Base-by-base conservation (phyloP, 1,140 invertebrate genomes). In the Macrosteles quadrilineatus region DNA sequence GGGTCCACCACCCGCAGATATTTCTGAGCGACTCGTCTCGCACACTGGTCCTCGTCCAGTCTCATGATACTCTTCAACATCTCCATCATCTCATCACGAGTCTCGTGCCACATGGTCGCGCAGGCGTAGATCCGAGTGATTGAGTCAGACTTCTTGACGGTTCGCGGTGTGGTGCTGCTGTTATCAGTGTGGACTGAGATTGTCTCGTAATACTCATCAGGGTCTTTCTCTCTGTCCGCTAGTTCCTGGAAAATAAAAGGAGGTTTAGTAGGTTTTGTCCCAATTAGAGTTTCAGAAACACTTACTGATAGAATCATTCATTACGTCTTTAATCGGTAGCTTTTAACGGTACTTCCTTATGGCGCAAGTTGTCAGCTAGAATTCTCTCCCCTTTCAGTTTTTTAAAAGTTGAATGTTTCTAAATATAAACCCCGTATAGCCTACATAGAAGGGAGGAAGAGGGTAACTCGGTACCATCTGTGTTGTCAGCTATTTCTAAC, bases 101-200 rank as follows among this genome's bases (percentile, higher is more conserved):
- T 98, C 82, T 99, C 97, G 79, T 99, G 97, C 97, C 97, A 99
- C 96, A 99, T 98, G 71, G 97, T 98, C 55, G 94, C 93, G 79
- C 96, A 98, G 17, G 93, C 94, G 78, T 95, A 99, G 75, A 99
- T 98, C 72, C 94, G 88, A 0, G 96, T 98, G 53, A 97, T 96
- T 68, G 91, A 89, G 81, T 98, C 95, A 1, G 92, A 93, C 55
- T 88, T 93, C 78, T 95, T 95, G 1, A 95, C 88, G 1, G 88
- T 88, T 73, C 89, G 91, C 1, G 92, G 90, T 27, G 89, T 87
- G 6, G 90, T 87, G 30, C 88, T 89, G n/a, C 91, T 91, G 1
- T 90, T 91, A 77, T 95, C 93, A 0, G 93, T 95, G 73, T 95
- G 91, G 67, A 95, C 92, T 3, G 93, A 96, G 73, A 96, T 96